Conservation (phyloP, 1,140 invertebrate species). For the Amyelois transitella region DNA sequence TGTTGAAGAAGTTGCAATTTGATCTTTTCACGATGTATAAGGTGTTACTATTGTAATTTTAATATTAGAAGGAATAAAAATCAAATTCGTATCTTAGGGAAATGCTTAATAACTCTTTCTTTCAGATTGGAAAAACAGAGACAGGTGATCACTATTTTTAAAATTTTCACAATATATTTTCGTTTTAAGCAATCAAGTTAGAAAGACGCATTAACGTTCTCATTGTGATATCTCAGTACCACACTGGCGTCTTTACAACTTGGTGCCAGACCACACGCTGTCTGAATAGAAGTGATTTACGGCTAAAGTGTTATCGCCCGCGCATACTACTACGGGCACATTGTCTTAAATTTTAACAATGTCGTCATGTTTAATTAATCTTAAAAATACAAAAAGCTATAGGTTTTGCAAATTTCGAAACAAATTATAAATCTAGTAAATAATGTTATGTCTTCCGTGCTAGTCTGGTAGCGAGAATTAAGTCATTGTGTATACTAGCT, state of each 20-base stretch:
- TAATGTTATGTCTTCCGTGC: too few relatives aligned
- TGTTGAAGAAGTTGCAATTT: too few relatives aligned
- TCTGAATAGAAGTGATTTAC: neutral
- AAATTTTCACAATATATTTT: slow-evolving; percentile 12
- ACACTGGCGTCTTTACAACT: neutral
- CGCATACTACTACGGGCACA: neutral
- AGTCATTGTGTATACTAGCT: too few relatives aligned
- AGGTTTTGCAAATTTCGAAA: neutral
- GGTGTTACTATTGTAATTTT: too few relatives aligned
- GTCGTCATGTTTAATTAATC: neutral
- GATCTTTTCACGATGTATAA: too few relatives aligned
- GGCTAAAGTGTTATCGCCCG: neutral
- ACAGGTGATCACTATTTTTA: too few relatives aligned
- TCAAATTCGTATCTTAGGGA: too few relatives aligned
- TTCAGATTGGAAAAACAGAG: too few relatives aligned
- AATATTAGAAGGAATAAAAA: too few relatives aligned
- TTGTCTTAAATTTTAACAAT: neutral
- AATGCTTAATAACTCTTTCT: too few relatives aligned
- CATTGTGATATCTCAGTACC: neutral
- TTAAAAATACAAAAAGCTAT: neutral
- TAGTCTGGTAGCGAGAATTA: too few relatives aligned
- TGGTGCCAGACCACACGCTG: neutral
- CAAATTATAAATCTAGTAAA: too few relatives aligned
- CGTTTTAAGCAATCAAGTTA: slow-evolving; percentile 8
- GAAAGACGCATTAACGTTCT: neutral